Conservation (phyloP, 1,140 invertebrate genomes). For the Hydropsyche tenuis region DNA sequence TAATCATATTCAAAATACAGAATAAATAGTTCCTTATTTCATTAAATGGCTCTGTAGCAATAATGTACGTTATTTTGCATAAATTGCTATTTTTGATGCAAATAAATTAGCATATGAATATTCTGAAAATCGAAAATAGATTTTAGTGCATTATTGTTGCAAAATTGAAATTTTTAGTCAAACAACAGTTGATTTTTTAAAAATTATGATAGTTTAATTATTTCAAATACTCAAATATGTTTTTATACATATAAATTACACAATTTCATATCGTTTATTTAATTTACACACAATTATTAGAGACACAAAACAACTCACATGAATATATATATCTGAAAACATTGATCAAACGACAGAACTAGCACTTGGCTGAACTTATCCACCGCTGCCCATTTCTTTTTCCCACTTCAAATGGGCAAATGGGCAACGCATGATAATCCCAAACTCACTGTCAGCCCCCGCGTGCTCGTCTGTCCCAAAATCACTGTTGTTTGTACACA, state of each 20-base stretch:
- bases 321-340: neutral
- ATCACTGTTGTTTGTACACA: slow-evolving; percentile 25
- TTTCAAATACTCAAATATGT: no score
- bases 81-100: no score
- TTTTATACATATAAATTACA: no score
- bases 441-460: neutral
- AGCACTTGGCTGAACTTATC: slow-evolving; percentile 1
- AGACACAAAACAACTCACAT: neutral
- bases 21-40: no score
- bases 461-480: slow-evolving; percentile 10
- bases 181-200: slow-evolving; percentile 1
- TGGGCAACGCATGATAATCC: neutral
- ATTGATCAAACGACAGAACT: neutral
- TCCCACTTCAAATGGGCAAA: neutral
- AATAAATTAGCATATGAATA: no score
- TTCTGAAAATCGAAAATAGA: no score
- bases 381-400: neutral
- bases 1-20: no score
- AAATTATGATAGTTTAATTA: no score
- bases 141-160: neutral
- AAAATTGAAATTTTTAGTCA: neutral
- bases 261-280: neutral
- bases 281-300: neutral
- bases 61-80: no score
- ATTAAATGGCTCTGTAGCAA: no score